phyloP scores from a whole-genome alignment of 2,113 vertebrate species.

The Dromas ardeola region DNA sequence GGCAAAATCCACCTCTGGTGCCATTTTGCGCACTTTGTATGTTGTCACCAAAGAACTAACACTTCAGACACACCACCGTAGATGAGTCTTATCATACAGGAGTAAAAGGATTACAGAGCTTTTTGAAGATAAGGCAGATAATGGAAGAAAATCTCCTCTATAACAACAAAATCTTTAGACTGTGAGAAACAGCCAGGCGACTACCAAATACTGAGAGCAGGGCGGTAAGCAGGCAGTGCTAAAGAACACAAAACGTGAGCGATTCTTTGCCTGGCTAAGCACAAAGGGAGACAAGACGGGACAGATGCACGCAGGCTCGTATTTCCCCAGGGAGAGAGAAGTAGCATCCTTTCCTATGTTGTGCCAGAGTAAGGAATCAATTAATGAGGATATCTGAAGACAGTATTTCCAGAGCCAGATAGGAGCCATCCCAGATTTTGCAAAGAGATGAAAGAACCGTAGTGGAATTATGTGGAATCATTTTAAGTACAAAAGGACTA shows the following conservation, averaged over 20 bases:
- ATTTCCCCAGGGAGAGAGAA: constrained; percentile 33
- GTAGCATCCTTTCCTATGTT: not conserved
- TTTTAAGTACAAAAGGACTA: constrained; percentile 20
- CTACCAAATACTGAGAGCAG: not conserved
- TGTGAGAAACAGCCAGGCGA: not conserved
- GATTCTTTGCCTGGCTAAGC: constrained; percentile 36
- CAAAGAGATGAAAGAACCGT: not conserved
- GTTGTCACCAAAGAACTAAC: not conserved
- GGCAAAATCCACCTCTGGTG: not conserved
- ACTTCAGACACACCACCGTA: not conserved
- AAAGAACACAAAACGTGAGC: not conserved
- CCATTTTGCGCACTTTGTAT: not conserved
- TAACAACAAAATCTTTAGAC: not conserved
- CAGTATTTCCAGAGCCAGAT: constrained; percentile 29
- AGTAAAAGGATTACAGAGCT: constrained; percentile 6
- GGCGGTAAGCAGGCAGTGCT: not conserved
- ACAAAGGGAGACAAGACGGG: constrained; percentile 36
- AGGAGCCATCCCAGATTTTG: constrained; percentile 44
- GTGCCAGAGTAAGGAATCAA: constrained; percentile 56
- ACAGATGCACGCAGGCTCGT: not conserved
- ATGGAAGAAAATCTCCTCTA: not conserved
- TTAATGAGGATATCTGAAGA: constrained; percentile 46
- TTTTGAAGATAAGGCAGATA: constrained; percentile 27
- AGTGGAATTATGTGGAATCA: not conserved
- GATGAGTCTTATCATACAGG: not conserved